Base-by-base conservation (phyloP, 2,888 invertebrate genomes). In the Lasioglossum malachurum region DNA sequence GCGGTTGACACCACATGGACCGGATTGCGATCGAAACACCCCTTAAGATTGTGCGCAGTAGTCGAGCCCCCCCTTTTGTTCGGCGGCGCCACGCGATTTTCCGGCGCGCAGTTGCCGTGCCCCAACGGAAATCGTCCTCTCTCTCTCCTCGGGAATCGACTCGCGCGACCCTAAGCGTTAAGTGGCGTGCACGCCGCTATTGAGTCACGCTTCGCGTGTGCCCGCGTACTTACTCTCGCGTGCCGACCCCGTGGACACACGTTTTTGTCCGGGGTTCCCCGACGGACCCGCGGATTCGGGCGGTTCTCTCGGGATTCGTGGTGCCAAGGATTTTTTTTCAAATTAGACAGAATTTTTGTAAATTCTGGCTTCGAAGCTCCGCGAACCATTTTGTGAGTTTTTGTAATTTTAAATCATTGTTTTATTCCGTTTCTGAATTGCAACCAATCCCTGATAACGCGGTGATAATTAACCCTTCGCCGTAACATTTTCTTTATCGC, bases 121-220 rank as follows among this genome's bases (percentile, higher is more conserved):
- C 69, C 46, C 31, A 69, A 53, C 69, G 74, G 38, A 78, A 78
- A 73, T 75, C 78, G 84, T 73, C 27, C 69, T 46, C 49, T 49
- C 49, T 49, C 49, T 53, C 53, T 53, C 23, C 76, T 31, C 60
- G 76, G 27, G 87, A 87, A 84, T 87, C 73, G 83, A 69, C 38
- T 79, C 67, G 53, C 67, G 80, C 78, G 80, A 81, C 72, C 87
- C 83, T 84, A 87, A 83, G 80, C 87, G 83, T 90, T 90, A 90
- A 90, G 84, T 90, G 87, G 87, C 87, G 89, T 87, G 87, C 87
- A 84, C 79, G 81, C 82, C 72, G 83, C 71, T 89, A 84, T 90
- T 87, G 83, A 90, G 89, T 84, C 82, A 90, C 78, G 82, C 75
- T 77, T 90, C 80, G 84, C 90, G 89, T 90, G 87, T 83, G 87